Base-by-base conservation (phyloP, 2,888 invertebrate species). In the Mesorhabditis spiculigera region DNA sequence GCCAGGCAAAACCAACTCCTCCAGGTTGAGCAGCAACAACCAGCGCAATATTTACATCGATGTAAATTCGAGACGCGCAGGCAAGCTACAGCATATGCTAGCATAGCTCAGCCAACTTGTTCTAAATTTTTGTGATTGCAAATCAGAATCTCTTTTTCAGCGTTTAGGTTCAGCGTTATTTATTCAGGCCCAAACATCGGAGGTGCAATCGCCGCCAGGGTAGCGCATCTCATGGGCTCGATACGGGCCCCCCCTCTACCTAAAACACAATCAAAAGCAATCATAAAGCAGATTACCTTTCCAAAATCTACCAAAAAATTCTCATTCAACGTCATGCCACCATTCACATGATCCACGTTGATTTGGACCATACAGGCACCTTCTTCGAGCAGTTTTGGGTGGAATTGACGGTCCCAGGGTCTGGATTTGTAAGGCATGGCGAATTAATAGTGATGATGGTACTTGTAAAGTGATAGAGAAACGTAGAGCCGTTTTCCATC, bases 401-500 rank as follows among this genome's bases (percentile, higher is more conserved):
- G 97, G 85, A 96, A 93, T 88, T 94, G 93, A 82, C 91, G 91
- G 86, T 97, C 97, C 95, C 96, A 97, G 0, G 92, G 90, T 2
- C 92, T 28, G 28, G 28, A 28, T 1, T 28, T 28, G 3, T 1
- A 1, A 28, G 3, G 28, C 3, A 28, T 28, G 28, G 28, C 1
- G 3, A 3, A 28, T 28, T 28, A 28, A 28, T 28, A 3, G 28
- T 28, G 3, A 28, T n/a, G 28, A 28, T 1, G 1, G 0, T 92
- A 90, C 3, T 92, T 92, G 86, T 91, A 94, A 4, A 98, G 89
- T 0, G 96, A 94, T 0, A 92, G 91, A 0, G 94, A 93, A 0
- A 93, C 92, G 85, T 96, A 98, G 4, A 98, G 88, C 4, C 97
- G 90, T 86, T 91, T 93, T 0, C 97, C 97, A 87, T 98, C 97